Conservation (phyloP, 2,797 vertebrate species). For the Ctenochaetus hawaiiensis region DNA sequence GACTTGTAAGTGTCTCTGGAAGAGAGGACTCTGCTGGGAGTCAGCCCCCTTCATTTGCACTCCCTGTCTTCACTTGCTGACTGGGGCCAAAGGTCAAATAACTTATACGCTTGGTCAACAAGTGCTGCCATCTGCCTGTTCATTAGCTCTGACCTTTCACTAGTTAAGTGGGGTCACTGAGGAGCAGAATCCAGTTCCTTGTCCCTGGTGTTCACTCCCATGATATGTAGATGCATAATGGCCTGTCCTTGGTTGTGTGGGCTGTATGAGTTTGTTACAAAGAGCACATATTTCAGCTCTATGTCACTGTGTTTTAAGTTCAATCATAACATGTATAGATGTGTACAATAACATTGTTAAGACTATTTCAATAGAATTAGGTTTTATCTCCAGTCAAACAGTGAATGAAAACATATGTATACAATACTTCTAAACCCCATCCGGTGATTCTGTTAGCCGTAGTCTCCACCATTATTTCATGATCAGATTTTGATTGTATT, state of each 20-base stretch:
- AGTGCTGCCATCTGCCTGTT: slow-evolving; percentile 64
- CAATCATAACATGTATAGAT: background rate
- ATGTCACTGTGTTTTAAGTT: background rate
- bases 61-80: slow-evolving; percentile 33
- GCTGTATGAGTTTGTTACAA: slow-evolving; percentile 13
- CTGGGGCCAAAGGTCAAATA: slow-evolving; percentile 62
- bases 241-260: slow-evolving; percentile 6
- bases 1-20: slow-evolving; percentile 26
- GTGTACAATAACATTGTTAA: background rate
- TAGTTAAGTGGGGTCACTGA: slow-evolving; percentile 57
- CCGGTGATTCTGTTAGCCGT: background rate
- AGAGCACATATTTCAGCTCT: background rate
- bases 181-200: slow-evolving; percentile 19
- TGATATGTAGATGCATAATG: slow-evolving; percentile 30
- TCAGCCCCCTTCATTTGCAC: slow-evolving; percentile 47
- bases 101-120: slow-evolving; percentile 66
- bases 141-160: slow-evolving; percentile 64
- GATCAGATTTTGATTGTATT: background rate
- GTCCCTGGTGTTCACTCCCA: slow-evolving; percentile 29
- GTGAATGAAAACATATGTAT: background rate
- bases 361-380: background rate
- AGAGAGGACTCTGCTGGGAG: slow-evolving; percentile 24
- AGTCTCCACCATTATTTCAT: background rate
- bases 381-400: background rate
- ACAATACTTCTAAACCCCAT: background rate